Base-by-base conservation (phyloP, 2,888 invertebrate species). In the Synanthedon vespiformis region DNA sequence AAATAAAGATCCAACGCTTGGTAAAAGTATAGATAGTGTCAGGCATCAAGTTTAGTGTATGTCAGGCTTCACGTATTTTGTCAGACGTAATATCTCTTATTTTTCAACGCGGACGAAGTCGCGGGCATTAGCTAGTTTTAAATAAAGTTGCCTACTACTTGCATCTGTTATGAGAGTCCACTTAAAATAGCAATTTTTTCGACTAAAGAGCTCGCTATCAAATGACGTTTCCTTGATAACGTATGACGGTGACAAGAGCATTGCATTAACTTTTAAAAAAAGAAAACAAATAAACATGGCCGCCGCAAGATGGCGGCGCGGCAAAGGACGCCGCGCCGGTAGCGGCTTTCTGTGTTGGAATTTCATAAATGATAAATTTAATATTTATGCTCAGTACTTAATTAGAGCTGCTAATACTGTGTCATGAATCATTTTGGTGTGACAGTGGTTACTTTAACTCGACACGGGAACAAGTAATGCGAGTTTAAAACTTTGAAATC, bases 301-400 rank as follows among this genome's bases (percentile, higher is more conserved):
- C 75, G 55, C 64, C 64, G 61, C 76, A 85, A 80, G 75, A 84
- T 82, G 85, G 83, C 80, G 71, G 73, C 67, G 63, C 70, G 68
- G 71, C 82, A 85, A 87, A 85, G 83, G 66, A 64, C 64, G 68
- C 83, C 83, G 81, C 53, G 49, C 68, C 80, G 77, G 85, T 85
- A 86, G 86, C 86, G 69, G 74, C 72, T 65, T 64, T 67, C 72
- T 65, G 67, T 70, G 67, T 70, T 70, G 77, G 83, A 77, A 81
- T 81, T 48, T 82, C 80, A 82, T 82, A 84, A 85, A 86, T 85
- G 85, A 86, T 86, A 86, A 85, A 82, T 84, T 82, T 79, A 80
- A 81, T 83, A 80, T 84, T 84, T 83, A 85, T 77, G 76, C 73
- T 27, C 22, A 50, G 27, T 62, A 70, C 61, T 59, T 68, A 69